Evolutionary conservation across 2,888 invertebrate genomes (phyloP).

Genomic region (Latrodectus elegans): DNA sequence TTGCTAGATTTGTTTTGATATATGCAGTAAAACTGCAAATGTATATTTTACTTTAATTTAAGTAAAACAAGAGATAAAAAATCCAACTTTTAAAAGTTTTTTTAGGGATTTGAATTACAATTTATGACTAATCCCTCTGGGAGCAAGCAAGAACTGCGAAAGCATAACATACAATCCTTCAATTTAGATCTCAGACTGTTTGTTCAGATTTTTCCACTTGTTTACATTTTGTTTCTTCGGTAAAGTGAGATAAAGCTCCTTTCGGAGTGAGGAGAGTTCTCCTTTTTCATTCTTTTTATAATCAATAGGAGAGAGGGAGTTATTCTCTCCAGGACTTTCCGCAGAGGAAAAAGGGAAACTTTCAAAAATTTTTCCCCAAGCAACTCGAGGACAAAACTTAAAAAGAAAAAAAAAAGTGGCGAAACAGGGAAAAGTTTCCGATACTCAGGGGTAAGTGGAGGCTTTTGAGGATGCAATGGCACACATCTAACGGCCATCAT

Average conservation of each 20-base stretch:
- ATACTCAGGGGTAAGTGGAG: not conserved
- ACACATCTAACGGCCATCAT: not conserved
- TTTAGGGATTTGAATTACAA: not conserved
- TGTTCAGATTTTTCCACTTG: constrained; percentile 19
- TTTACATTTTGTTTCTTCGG: constrained; percentile 32
- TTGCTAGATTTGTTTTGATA: too few species aligned
- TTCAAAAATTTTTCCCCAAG: not conserved
- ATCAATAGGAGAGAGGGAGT: not conserved
- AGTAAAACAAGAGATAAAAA: too few species aligned
- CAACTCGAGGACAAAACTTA: not conserved
- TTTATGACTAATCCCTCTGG: not conserved
- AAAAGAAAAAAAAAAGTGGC: not conserved
- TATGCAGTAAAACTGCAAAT: too few species aligned
- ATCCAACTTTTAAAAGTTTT: not conserved
- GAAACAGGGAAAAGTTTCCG: not conserved
- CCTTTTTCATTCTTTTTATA: constrained; percentile 5
- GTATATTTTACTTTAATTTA: too few species aligned
- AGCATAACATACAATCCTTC: not conserved
- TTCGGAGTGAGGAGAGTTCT: not conserved
- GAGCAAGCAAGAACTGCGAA: not conserved
- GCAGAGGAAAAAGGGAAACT: not conserved
- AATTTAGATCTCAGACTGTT: constrained; percentile 24
- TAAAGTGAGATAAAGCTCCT: constrained; percentile 9
- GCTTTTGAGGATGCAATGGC: not conserved
- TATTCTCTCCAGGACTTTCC: not conserved